phyloP scores from a whole-genome alignment of 2,113 vertebrate species.

The Mustelus asterias region DNA sequence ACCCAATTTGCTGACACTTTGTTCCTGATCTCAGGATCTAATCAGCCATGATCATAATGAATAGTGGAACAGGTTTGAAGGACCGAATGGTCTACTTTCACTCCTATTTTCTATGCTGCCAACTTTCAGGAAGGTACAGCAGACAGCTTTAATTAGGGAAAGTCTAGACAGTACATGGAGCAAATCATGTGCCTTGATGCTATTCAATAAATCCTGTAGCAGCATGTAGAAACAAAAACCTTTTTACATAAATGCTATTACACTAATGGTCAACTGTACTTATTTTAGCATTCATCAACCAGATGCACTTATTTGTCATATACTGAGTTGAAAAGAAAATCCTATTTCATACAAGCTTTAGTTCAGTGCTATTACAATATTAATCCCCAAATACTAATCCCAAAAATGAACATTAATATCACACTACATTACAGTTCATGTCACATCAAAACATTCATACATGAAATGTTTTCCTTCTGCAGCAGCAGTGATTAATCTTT shows the following conservation, averaged over 20 bases:
- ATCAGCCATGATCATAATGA: no score
- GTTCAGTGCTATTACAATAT: not conserved
- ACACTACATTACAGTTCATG: constrained; percentile 12
- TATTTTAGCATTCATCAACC: not conserved
- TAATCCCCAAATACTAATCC: not conserved
- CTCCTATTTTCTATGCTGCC: no score
- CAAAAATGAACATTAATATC: not conserved
- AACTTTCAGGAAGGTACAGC: not conserved
- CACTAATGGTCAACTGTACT: not conserved
- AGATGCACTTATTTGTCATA: not conserved
- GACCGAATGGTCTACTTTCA: no score
- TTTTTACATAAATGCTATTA: not conserved
- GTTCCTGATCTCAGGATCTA: not conserved
- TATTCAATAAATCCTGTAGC: not conserved
- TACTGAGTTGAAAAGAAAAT: not conserved
- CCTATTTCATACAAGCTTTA: not conserved
- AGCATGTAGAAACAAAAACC: not conserved
- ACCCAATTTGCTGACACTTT: not conserved
- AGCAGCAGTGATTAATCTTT: constrained; percentile 1
- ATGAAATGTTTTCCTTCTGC: not conserved
- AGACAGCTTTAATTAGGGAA: not conserved
- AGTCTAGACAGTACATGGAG: not conserved
- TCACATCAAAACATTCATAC: not conserved
- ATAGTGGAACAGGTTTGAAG: no score
- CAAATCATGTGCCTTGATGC: not conserved